Conservation (phyloP, 2,797 vertebrate species). For the Eulemur coronatus region DNA sequence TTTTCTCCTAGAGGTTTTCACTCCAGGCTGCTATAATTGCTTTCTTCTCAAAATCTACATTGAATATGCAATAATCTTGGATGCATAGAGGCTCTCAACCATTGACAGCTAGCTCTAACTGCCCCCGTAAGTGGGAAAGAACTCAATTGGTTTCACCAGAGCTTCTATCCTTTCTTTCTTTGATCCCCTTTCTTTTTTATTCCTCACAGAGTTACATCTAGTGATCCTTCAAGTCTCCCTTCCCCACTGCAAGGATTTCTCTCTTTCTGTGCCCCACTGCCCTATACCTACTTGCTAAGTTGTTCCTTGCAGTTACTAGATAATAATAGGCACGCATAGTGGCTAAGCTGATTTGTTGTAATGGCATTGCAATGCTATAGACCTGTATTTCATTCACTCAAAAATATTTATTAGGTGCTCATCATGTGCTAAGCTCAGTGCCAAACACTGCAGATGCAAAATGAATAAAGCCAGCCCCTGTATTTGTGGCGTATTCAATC, state of each 20-base stretch:
- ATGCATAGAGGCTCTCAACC: neutral
- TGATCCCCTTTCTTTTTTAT: neutral
- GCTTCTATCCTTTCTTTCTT: neutral
- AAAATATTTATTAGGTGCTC: neutral
- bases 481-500: neutral
- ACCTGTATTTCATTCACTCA: neutral
- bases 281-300: neutral
- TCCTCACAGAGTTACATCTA: neutral
- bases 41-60: neutral
- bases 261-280: neutral
- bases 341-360: neutral
- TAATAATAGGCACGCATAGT: neutral
- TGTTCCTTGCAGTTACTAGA: neutral
- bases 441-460: neutral
- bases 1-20: neutral
- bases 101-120: neutral
- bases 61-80: neutral
- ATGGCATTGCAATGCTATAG: neutral
- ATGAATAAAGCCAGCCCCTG: neutral
- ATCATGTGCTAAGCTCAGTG: neutral
- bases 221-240: neutral
- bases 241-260: neutral
- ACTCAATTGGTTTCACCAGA: neutral
- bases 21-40: neutral
- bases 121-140: neutral